Evolutionary conservation across 2,113 vertebrate species (phyloP).

Genomic region (Pithys albifrons): DNA sequence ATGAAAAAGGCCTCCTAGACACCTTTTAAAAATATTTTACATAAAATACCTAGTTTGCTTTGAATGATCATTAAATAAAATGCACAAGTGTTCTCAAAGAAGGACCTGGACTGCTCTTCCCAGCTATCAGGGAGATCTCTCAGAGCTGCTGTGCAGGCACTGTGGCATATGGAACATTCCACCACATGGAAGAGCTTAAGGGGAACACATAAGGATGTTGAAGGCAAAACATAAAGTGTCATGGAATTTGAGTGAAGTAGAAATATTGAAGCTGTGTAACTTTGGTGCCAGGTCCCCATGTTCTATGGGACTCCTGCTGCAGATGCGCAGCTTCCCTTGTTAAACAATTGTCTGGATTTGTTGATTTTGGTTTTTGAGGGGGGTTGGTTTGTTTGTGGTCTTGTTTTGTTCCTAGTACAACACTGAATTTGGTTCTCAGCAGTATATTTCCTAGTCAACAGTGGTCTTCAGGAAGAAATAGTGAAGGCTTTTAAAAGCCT

Average conservation of each 20-base stretch:
- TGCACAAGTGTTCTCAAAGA: fast-evolving
- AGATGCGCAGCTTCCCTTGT: background rate
- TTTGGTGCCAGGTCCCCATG: background rate
- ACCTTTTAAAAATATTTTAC: background rate
- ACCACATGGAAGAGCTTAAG: background rate
- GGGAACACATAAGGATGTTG: too few species aligned
- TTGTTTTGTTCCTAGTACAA: background rate
- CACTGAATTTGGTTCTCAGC: background rate
- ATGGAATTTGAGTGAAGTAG: background rate
- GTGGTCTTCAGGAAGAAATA: background rate
- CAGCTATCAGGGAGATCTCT: background rate
- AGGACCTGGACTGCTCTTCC: background rate
- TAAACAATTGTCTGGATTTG: background rate
- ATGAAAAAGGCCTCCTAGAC: background rate
- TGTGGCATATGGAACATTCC: background rate
- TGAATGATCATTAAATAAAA: background rate
- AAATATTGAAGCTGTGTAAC: background rate
- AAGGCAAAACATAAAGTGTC: background rate
- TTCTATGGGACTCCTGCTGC: background rate
- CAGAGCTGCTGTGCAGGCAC: background rate
- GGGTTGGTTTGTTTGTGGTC: too few species aligned
- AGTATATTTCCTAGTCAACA: background rate
- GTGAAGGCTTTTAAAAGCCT: background rate
- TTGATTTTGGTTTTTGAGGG: background rate
- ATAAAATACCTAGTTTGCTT: background rate